A percentile compares a stretch with the other conserved stretches of the same genome.
These are phyloP conservation scores for Sebastes kiyomatsui DNA, from an alignment of 2,797 vertebrate genomes.

Conservation along the genomic window DNA sequence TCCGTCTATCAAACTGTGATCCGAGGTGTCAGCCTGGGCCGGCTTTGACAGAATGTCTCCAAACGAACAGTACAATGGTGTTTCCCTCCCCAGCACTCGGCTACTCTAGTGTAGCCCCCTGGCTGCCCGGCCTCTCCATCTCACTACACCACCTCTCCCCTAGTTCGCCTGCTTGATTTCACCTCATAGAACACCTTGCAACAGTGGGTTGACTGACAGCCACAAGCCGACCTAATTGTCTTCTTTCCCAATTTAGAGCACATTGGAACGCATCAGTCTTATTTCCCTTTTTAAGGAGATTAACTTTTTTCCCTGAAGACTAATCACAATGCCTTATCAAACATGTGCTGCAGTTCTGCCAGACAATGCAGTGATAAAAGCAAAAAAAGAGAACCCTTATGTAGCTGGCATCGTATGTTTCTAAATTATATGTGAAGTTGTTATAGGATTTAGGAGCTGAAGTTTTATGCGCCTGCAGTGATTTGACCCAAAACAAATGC, in stretches of 20 bases:
- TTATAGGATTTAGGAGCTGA: constrained; percentile 51
- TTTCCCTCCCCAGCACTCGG: constrained; percentile 75
- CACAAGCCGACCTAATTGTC: constrained; percentile 74
- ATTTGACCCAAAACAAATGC: constrained; percentile 67
- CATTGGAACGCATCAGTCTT: constrained; percentile 39
- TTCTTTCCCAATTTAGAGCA: constrained; percentile 68
- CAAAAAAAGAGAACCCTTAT: not conserved
- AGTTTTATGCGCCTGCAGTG: constrained; percentile 60
- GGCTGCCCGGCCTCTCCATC: constrained; percentile 74
- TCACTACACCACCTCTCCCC: constrained; percentile 71
- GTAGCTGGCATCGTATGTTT: constrained; percentile 34
- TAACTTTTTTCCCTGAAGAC: constrained; percentile 20
- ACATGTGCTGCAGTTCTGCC: constrained; percentile 4
- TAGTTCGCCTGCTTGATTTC: constrained; percentile 77
- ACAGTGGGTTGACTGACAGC: constrained; percentile 77
- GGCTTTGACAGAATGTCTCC: constrained; percentile 84
- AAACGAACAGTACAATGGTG: constrained; percentile 81
- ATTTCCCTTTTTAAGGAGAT: constrained; percentile 57
- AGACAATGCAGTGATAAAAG: constrained; percentile 25
- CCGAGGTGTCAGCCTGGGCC: constrained; percentile 78
- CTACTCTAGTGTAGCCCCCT: constrained; percentile 71
- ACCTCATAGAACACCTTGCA: constrained; percentile 76
- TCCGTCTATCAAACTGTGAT: constrained; percentile 85
- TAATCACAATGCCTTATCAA: constrained; percentile 37
- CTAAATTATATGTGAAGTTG: constrained; percentile 44